Percentiles rank a stretch among this genome's conserved stretches.
These are phyloP conservation scores for Micronycteris hirsuta DNA, from an alignment of 2,113 vertebrate species.

Conservation along the genomic window DNA sequence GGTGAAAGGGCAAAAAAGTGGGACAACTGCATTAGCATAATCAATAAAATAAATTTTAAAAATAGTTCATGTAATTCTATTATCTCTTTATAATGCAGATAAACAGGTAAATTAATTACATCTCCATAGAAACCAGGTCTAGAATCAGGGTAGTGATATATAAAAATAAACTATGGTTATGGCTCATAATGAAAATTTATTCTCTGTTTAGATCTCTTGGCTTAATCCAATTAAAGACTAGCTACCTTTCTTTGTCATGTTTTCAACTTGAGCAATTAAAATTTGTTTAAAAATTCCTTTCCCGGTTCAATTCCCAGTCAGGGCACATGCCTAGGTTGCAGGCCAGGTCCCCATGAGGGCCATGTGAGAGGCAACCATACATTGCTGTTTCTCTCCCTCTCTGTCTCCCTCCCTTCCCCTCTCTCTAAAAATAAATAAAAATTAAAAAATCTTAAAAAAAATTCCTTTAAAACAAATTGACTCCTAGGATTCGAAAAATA, in stretches of 20 bases:
- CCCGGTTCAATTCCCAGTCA: too few species aligned
- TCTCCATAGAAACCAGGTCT: not conserved
- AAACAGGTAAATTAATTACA: not conserved
- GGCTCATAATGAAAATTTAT: not conserved
- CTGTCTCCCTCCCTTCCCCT: too few species aligned
- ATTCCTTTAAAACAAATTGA: not conserved
- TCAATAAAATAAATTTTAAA: not conserved
- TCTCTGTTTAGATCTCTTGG: not conserved
- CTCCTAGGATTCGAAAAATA: conserved; percentile 26
- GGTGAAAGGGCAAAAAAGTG: too few species aligned
- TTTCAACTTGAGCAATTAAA: conserved; percentile 9
- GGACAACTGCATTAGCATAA: too few species aligned
- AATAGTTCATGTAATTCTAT: conserved; percentile 12
- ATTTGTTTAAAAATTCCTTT: conserved; percentile 13
- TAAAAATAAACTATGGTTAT: not conserved
- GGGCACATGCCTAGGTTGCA: too few species aligned
- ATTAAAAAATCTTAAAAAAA: too few species aligned
- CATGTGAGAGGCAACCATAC: too few species aligned
- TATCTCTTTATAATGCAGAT: not conserved
- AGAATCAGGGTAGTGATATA: not conserved
- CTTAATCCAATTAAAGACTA: not conserved
- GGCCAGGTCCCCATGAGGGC: too few species aligned
- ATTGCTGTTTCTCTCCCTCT: too few species aligned
- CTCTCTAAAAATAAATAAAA: too few species aligned
- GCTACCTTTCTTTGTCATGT: conserved; percentile 12